Percentiles rank a stretch among this genome's conserved stretches.
phyloP scores from a whole-genome alignment of 2,797 vertebrate species.

The Clarias laeviceps region DNA sequence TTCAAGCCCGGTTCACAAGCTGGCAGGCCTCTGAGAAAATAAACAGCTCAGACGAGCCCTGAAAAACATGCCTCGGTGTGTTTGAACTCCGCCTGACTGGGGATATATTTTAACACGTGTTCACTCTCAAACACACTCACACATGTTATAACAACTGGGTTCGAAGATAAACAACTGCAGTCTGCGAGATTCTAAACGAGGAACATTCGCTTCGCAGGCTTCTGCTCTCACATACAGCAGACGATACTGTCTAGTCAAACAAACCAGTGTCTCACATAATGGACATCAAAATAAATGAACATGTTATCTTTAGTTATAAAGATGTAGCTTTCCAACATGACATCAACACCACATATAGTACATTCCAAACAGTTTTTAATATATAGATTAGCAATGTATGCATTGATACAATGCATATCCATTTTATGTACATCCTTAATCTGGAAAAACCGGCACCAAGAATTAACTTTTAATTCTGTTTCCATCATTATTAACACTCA shows the following conservation, averaged over 20 bases:
- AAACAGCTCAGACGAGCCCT: constrained; percentile 24
- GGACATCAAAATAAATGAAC: not conserved
- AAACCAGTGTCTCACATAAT: not conserved
- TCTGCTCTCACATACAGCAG: constrained; percentile 7
- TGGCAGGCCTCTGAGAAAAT: constrained; percentile 44
- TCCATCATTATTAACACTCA: not conserved
- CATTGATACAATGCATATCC: too few species aligned
- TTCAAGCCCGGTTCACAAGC: constrained; percentile 2
- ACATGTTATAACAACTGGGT: constrained; percentile 9
- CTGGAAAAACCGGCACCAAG: not conserved
- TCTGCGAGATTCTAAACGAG: constrained; percentile 22
- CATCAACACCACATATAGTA: not conserved
- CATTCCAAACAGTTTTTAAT: not conserved
- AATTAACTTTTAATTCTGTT: not conserved
- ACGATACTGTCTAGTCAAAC: constrained; percentile 2
- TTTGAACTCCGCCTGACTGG: constrained; percentile 35
- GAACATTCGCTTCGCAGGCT: not conserved
- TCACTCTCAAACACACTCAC: constrained; percentile 40
- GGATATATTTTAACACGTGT: constrained; percentile 36
- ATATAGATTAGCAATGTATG: not conserved
- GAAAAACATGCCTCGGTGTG: constrained; percentile 42
- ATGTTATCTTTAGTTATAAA: too few species aligned
- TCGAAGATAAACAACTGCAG: constrained; percentile 14
- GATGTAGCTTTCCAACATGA: not conserved
- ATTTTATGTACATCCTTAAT: not conserved